Evolutionary conservation across 2,797 vertebrate genomes (phyloP).

Genomic region (Tenualosa ilisha): DNA sequence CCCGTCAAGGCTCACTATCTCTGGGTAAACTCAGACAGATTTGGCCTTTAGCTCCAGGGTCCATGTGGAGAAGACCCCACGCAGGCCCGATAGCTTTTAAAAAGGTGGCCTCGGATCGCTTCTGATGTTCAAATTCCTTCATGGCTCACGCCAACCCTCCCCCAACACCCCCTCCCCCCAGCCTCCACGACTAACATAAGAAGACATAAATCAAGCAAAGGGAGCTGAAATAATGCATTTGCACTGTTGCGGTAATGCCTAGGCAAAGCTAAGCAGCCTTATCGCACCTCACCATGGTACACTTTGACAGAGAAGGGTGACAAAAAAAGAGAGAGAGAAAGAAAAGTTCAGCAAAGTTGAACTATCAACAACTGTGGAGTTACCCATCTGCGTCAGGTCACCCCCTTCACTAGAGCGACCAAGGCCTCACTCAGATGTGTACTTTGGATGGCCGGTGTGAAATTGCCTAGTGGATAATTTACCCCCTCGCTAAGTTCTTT

Average conservation of each 20-base stretch:
- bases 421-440: not conserved
- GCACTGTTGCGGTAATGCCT: constrained; percentile 30
- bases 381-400: constrained; percentile 8
- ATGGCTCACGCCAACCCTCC: constrained; percentile 51
- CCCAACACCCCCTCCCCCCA: not conserved
- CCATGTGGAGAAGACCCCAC: constrained; percentile 58
- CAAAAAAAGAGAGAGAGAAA: no score
- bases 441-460: constrained; percentile 2
- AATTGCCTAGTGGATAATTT: constrained; percentile 12
- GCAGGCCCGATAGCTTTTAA: constrained; percentile 61
- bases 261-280: constrained; percentile 46
- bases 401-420: not conserved
- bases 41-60: constrained; percentile 66
- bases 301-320: not conserved
- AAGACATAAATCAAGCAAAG: constrained; percentile 36
- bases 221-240: constrained; percentile 44
- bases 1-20: constrained; percentile 66
- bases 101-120: constrained; percentile 59
- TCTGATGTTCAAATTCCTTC: constrained; percentile 59
- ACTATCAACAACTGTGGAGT: not conserved
- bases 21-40: constrained; percentile 62
- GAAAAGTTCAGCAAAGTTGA: not conserved
- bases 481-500: constrained; percentile 14
- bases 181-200: not conserved
- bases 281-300: constrained; percentile 32